Base-by-base conservation (phyloP, 2,113 vertebrate species). In the Phalacrocorax brasilianus region DNA sequence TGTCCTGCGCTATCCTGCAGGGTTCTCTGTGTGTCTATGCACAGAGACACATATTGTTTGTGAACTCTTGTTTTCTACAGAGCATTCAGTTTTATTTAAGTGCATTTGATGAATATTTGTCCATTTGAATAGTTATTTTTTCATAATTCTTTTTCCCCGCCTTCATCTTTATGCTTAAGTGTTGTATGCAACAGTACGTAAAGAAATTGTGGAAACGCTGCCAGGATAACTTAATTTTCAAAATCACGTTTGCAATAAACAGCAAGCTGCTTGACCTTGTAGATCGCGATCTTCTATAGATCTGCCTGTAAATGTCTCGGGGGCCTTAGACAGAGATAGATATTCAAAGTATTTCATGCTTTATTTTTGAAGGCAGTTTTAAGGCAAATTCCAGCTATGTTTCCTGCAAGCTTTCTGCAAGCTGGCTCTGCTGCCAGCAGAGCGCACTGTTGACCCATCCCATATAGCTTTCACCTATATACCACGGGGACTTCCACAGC, bases 371-470 rank as follows among this genome's bases (percentile, higher is more conserved):
- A 49, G 45, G 19, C 0, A 35, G 40, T 66, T 68, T 62, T 24
- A 47, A 58, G n/a, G 63, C 63, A 35, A 33, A 50, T 47, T 50
- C 52, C 21, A 83, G 85, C 47, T 4, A 3, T 19, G 35, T 74
- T 62, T 65, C 56, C 16, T 50, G 86, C 52, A 78, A 38, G 67
- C 80, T 84, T 87, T 56, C 5, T 50, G 86, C 52, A 78, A 38
- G 67, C 80, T 84, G 85, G 53, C 5, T 23, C 22, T 21, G 62
- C 23, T 77, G 89, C 78, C 98, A 96, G 97, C 95, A 98, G 98
- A 98, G 98, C 93, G 97, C 97, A 97, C 81, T 72, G 58, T 78
- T 86, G 91, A 93, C 63, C 85, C 96, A 92, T 65, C 63, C 78
- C 92, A 18, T 20, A 13, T 1, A 66, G 58, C 53, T 38, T 27